These are phyloP conservation scores for Morpho deidamia DNA, from an alignment of 2,888 invertebrate species.

Conservation along the genomic window DNA sequence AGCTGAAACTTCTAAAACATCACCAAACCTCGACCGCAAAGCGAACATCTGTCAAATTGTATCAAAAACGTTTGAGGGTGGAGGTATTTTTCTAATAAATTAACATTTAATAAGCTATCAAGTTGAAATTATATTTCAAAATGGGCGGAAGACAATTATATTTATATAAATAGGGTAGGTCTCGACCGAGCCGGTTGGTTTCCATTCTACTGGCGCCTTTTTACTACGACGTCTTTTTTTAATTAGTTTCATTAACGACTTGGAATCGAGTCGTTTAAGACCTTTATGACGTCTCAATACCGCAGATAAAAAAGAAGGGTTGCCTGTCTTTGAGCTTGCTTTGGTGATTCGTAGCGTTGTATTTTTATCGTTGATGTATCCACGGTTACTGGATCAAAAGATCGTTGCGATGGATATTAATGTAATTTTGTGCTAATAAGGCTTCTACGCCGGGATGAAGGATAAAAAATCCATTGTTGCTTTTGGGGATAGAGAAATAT, in stretches of 20 bases:
- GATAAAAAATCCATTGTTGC: too few relatives aligned
- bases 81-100: constrained; percentile 49
- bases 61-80: constrained; percentile 31
- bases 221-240: neutral
- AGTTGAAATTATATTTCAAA: constrained; percentile 45
- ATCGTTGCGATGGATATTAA: too few relatives aligned
- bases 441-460: too few relatives aligned
- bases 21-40: constrained; percentile 1
- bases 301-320: too few relatives aligned
- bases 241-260: too few relatives aligned
- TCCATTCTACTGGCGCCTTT: constrained; percentile 35
- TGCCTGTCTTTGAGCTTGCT: too few relatives aligned
- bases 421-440: too few relatives aligned
- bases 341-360: too few relatives aligned
- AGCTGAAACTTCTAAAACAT: constrained; percentile 6
- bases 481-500: too few relatives aligned
- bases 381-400: too few relatives aligned
- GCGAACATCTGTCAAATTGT: constrained; percentile 48
- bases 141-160: constrained; percentile 45
- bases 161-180: constrained; percentile 57
- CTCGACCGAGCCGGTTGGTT: constrained; percentile 34
- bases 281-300: too few relatives aligned
- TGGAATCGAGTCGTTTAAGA: neutral
- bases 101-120: constrained; percentile 50
- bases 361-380: too few relatives aligned